Conservation (phyloP, 1,140 invertebrate genomes). For the Brevipalpus yothersi region DNA sequence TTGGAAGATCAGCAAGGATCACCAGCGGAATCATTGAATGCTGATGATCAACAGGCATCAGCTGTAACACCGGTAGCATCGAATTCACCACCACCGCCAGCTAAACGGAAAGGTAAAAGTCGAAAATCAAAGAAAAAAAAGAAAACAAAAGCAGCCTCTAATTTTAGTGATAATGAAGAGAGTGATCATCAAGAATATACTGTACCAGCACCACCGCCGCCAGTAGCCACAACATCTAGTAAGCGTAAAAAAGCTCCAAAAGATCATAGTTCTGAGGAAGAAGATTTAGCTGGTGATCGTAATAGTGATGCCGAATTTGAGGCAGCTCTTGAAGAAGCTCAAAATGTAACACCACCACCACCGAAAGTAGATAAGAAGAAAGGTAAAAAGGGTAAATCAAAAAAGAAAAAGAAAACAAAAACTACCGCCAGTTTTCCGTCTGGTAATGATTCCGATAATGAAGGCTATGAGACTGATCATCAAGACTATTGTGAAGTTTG, state of each 20-base stretch:
- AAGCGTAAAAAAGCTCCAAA: background rate
- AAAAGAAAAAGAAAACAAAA: conserved; percentile 67
- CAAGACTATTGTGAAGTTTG: conserved; percentile 99
- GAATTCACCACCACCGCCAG: too few relatives aligned
- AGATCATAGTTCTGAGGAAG: conserved; percentile 28
- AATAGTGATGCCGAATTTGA: conserved; percentile 75
- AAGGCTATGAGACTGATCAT: conserved; percentile 71
- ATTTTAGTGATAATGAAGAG: too few relatives aligned
- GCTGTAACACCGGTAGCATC: too few relatives aligned
- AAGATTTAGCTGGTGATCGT: conserved; percentile 38
- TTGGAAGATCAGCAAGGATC: conserved; percentile 25
- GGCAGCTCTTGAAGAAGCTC: conserved; percentile 66
- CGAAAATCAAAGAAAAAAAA: background rate
- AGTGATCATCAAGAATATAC: background rate
- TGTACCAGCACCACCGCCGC: background rate
- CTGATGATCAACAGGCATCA: too few relatives aligned
- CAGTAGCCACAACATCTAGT: background rate
- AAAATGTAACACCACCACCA: conserved; percentile 24
- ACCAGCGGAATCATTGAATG: too few relatives aligned
- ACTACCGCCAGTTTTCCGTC: conserved; percentile 49
- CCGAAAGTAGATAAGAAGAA: conserved; percentile 20
- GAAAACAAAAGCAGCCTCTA: too few relatives aligned
- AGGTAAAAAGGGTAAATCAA: conserved; percentile 69
- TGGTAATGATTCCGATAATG: conserved; percentile 32
- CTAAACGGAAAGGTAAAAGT: too few relatives aligned